phyloP scores from a whole-genome alignment of 2,888 invertebrate genomes.

The Lamellibrachia columna region DNA sequence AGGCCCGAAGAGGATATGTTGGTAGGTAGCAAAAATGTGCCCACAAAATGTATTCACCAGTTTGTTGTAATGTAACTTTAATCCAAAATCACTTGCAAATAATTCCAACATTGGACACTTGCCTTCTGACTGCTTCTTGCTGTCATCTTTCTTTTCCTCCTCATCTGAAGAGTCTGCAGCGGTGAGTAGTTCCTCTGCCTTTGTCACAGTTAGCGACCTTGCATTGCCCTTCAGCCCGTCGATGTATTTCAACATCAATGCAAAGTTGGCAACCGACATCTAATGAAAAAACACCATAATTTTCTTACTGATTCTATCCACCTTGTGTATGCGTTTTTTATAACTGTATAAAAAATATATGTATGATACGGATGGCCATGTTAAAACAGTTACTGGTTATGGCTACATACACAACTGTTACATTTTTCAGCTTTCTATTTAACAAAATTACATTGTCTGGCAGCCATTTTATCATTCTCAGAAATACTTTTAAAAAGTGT shows the following conservation, averaged over 20 bases:
- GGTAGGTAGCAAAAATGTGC: too few species aligned
- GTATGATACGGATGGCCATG: too few species aligned
- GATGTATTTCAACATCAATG: constrained; percentile 47
- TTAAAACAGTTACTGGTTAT: too few species aligned
- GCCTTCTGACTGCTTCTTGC: constrained; percentile 14
- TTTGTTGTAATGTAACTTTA: background rate
- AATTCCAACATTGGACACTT: background rate
- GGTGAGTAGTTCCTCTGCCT: constrained; percentile 45
- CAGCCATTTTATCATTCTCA: too few species aligned
- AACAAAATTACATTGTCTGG: too few species aligned
- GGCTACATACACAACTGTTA: too few species aligned
- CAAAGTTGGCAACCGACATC: constrained; percentile 46
- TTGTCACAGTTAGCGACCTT: constrained; percentile 43
- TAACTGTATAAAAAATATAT: too few species aligned
- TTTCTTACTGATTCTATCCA: background rate
- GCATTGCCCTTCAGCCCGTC: constrained; percentile 47
- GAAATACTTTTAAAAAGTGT: background rate
- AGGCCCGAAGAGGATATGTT: too few species aligned
- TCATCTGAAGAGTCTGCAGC: constrained; percentile 29
- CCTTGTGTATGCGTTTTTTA: too few species aligned
- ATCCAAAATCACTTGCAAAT: background rate
- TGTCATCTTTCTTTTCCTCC: constrained; percentile 18
- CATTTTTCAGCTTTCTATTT: too few species aligned
- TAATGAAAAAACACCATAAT: constrained; percentile 28
- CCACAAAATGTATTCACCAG: too few species aligned